Evolutionary conservation across 2,797 vertebrate species (phyloP), one percentile per base, ranked within the genome.

Genomic region (Labeo calbasu): DNA sequence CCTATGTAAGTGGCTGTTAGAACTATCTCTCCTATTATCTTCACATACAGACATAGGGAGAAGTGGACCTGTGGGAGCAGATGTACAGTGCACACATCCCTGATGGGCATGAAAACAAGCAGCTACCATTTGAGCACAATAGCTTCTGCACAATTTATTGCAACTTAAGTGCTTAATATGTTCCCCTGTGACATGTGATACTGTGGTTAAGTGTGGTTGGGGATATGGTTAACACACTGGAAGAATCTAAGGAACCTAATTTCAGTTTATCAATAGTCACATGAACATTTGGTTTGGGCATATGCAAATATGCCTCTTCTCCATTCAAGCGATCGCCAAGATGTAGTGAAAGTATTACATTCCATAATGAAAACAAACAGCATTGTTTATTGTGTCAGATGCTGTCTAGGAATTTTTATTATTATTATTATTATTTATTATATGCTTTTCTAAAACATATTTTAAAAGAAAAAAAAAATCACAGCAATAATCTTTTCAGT

Each of bases 41-140:
- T 65, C 61, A 50, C 57, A 78, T 61, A 13, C 43, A 79, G 9
- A 65, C 46, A 50, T 21, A 65, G 23, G 10, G 17, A 50, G 46
- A n/a, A 79, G 17, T 51, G 36, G 43, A 32, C 76, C 50, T 36
- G 48, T 68, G 48, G 63, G 48, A 68, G 28, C 63, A 80, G 48
- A 55, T 69, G 77, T 65, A 11, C 65, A 68, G 77, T 78, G 1
- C 50, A 68, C n/a, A 9, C 61, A 66, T 79, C 77, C 63, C 25
- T 79, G 28, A 68, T 79, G 28, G 63, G 25, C 48, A 68, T 51
- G 21, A 51, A 65, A 68, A 23, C 48, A 66, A 53, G 48, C 28
- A 1, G n/a, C 59, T 32, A 12, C 15, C 40, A 65, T 65, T 65
- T 65, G 25, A 28, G 28, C 11, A 53, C 25, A 32, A 63, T 72